Evolutionary conservation across 1,140 invertebrate species (phyloP).

Genomic region (Rhizoglyphus robini): DNA sequence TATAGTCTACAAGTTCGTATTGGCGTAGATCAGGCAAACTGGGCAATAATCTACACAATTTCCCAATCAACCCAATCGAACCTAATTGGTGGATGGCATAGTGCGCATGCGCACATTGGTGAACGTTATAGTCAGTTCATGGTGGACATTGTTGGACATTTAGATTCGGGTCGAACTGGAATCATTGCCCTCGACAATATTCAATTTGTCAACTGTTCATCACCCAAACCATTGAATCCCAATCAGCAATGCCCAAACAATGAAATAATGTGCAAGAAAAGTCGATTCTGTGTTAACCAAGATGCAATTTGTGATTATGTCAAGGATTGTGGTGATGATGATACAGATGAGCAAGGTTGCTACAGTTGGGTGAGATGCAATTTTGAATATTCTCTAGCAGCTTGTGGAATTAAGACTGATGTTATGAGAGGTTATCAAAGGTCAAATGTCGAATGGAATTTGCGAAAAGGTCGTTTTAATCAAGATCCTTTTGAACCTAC

Average conservation of each 20-base stretch:
- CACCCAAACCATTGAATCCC: constrained; percentile 18
- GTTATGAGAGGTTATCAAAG: too few species aligned
- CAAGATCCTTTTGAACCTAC: not conserved
- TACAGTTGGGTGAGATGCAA: not conserved
- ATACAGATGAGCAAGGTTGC: not conserved
- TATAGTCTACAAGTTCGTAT: not conserved
- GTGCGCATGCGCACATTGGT: constrained; percentile 21
- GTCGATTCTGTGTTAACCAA: constrained; percentile 18
- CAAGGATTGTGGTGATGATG: constrained; percentile 54
- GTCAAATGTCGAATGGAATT: not conserved
- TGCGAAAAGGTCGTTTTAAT: constrained; percentile 15
- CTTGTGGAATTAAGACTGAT: not conserved
- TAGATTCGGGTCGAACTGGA: constrained; percentile 20
- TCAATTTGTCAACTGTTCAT: constrained; percentile 28
- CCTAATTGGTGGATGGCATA: constrained; percentile 19
- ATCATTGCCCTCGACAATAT: constrained; percentile 36
- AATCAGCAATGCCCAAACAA: constrained; percentile 18
- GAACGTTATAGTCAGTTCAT: constrained; percentile 14
- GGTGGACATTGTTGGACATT: constrained; percentile 12
- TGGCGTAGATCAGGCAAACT: constrained; percentile 15
- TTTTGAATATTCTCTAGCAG: not conserved
- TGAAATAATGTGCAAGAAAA: constrained; percentile 22
- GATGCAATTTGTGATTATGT: constrained; percentile 52
- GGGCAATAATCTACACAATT: not conserved
- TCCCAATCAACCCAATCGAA: not conserved